A percentile compares a stretch with the other conserved stretches of the same genome.
Conservation (phyloP, 2,113 vertebrate genomes). For the Pluvialis apricaria region DNA sequence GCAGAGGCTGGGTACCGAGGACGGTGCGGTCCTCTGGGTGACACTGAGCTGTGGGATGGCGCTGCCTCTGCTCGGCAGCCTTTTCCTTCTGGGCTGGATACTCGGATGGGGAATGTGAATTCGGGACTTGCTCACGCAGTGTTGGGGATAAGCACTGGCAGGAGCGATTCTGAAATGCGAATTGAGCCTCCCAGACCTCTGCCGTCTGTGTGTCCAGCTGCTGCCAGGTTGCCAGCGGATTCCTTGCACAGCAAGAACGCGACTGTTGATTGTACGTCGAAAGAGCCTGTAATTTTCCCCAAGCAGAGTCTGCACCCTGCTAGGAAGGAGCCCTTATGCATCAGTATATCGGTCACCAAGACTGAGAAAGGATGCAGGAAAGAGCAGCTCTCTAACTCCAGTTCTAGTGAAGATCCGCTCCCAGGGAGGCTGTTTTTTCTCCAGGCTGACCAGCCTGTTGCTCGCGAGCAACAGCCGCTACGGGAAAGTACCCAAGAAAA, state of each 20-base stretch:
- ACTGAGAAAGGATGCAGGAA: slow-evolving; percentile 37
- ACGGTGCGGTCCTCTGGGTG: neutral
- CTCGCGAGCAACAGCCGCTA: neutral
- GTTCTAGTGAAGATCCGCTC: slow-evolving; percentile 70
- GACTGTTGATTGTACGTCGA: neutral
- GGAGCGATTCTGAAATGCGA: neutral
- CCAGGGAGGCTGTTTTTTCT: slow-evolving; percentile 89
- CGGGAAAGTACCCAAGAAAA: slow-evolving; percentile 13
- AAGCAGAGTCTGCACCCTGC: slow-evolving; percentile 26
- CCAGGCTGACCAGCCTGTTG: slow-evolving; percentile 19
- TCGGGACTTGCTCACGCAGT: slow-evolving; percentile 29
- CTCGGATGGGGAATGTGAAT: neutral
- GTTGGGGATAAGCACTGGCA: neutral
- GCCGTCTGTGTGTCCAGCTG: neutral
- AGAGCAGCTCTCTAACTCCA: slow-evolving; percentile 21
- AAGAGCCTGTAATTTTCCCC: slow-evolving; percentile 23
- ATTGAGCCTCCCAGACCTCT: slow-evolving; percentile 16
- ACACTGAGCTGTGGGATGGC: slow-evolving; percentile 27
- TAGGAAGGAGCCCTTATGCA: slow-evolving; percentile 61
- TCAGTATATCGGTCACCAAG: slow-evolving; percentile 67
- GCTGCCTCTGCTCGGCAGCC: neutral
- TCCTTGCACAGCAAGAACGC: neutral
- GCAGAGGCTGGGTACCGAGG: neutral
- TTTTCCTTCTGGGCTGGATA: slow-evolving; percentile 20
- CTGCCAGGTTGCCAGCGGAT: neutral